These are phyloP conservation scores for Leucophenga maculata DNA, from an alignment of 2,888 invertebrate genomes.

Conservation along the genomic window DNA sequence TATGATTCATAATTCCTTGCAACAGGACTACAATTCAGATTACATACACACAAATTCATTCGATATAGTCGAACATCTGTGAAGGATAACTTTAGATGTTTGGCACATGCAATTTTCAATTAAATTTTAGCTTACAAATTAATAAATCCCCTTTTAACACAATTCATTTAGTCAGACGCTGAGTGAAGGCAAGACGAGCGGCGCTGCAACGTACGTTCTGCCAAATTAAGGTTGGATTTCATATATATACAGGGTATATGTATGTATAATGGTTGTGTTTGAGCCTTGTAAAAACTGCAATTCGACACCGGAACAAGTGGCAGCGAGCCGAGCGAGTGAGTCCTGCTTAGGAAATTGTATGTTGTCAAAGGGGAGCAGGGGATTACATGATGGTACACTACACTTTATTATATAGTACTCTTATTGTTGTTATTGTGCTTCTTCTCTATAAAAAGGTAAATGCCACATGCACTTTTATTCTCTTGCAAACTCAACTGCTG, in stretches of 20 bases:
- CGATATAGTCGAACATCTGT: slow-evolving; percentile 2
- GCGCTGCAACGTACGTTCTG: slow-evolving; percentile 14
- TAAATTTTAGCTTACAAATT: slow-evolving; percentile 64
- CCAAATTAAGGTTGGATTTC: slow-evolving; percentile 35
- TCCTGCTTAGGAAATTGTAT: slow-evolving; percentile 7
- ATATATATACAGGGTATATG: background rate
- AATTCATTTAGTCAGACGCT: slow-evolving; percentile 46
- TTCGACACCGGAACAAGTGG: slow-evolving; percentile 65
- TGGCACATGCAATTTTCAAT: slow-evolving; percentile 50
- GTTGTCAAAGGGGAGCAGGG: too few relatives aligned
- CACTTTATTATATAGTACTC: background rate
- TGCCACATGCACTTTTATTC: slow-evolving; percentile 38
- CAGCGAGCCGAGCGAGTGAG: slow-evolving; percentile 32
- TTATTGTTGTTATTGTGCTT: background rate
- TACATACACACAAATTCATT: background rate
- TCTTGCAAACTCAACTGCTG: slow-evolving; percentile 34
- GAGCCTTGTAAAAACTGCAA: slow-evolving; percentile 43
- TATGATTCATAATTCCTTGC: too few relatives aligned
- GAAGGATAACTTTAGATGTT: slow-evolving; percentile 17
- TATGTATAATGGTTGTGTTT: background rate
- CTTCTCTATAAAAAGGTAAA: slow-evolving; percentile 13
- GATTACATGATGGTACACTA: background rate
- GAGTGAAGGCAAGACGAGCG: background rate
- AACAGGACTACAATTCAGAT: too few relatives aligned
- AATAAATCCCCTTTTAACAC: slow-evolving; percentile 63